Percentiles rank a stretch among this genome's conserved stretches.
These are phyloP conservation scores for Rallus crepitans DNA, from an alignment of 2,797 vertebrate species.

Conservation along the genomic window DNA sequence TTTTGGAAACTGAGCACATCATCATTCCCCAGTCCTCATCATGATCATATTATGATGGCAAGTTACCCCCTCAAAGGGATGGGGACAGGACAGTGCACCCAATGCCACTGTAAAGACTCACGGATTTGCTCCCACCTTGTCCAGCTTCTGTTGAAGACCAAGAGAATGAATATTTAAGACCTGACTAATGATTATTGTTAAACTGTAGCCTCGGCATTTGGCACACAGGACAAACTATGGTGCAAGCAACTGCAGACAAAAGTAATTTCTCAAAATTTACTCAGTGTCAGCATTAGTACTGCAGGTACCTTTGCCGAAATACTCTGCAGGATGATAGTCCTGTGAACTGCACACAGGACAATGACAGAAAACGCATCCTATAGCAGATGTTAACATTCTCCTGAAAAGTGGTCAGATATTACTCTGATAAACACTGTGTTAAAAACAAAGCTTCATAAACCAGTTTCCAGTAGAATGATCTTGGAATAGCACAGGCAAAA, in stretches of 20 bases:
- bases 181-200: not conserved
- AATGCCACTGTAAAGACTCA: not conserved
- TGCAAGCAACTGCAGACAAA: not conserved
- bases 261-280: not conserved
- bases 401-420: not conserved
- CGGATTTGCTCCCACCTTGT: not conserved
- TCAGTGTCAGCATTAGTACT: not conserved
- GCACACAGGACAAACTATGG: not conserved
- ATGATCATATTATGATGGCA: fast-evolving
- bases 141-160: not conserved
- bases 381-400: not conserved
- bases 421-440: not conserved
- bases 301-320: not conserved
- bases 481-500: not conserved
- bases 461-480: not conserved
- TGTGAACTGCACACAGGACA: not conserved
- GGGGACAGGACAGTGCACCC: not conserved
- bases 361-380: not conserved
- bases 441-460: not conserved
- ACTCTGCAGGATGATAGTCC: not conserved
- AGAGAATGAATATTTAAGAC: not conserved
- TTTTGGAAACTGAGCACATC: not conserved
- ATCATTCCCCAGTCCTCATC: not conserved
- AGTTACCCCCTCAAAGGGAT: not conserved
- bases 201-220: not conserved